Conservation (phyloP, 1,140 invertebrate genomes). For the Steinernema khuongi region DNA sequence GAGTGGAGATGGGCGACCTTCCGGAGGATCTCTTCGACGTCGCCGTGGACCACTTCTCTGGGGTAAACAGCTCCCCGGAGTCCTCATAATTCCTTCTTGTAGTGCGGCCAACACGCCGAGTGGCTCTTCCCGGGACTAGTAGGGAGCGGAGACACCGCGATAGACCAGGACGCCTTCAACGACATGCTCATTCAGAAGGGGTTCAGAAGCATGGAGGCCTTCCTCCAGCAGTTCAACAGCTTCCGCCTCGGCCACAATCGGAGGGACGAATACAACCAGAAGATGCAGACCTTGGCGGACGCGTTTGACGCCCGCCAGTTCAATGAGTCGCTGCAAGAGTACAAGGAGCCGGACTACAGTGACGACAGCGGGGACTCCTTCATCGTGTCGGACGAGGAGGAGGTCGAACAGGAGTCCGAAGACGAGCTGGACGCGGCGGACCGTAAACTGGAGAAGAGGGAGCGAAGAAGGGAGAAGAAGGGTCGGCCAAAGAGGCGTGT, state of each 20-base stretch:
- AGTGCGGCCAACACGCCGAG: not conserved
- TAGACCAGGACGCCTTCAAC: not conserved
- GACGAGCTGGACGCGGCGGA: not conserved
- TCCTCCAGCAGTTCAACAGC: not conserved
- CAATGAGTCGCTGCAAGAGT: not conserved
- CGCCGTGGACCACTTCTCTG: not conserved
- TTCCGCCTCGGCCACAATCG: not conserved
- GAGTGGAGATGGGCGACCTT: not conserved
- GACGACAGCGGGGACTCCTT: not conserved
- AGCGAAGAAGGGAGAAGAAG: not conserved
- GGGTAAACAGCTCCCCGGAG: not conserved
- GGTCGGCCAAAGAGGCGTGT: not conserved
- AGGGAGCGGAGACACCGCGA: not conserved
- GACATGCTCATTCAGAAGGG: not conserved
- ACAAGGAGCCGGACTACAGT: not conserved
- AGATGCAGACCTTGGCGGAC: not conserved
- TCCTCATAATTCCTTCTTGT: not conserved
- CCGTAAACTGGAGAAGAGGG: not conserved
- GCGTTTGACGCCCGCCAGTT: not conserved
- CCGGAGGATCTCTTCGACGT: not conserved
- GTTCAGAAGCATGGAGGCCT: not conserved
- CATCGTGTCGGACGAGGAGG: not conserved
- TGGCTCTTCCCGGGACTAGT: not conserved
- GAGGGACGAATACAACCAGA: not conserved
- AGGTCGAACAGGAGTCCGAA: not conserved